These are phyloP conservation scores for Ceuthmochares aereus DNA, from an alignment of 2,113 vertebrate species.

Conservation along the genomic window DNA sequence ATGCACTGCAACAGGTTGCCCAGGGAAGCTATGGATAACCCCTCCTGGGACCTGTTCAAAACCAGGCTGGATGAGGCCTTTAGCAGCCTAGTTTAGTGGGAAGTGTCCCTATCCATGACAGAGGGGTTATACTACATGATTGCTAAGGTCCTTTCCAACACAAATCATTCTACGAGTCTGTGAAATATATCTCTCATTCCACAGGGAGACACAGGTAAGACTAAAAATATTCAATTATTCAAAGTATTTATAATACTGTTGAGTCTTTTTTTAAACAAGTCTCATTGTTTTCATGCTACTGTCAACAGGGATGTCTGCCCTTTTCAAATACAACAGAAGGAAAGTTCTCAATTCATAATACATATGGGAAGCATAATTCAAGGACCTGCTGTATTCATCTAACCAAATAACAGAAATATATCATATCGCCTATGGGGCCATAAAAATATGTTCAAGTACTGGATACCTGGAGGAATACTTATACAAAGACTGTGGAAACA, in stretches of 20 bases:
- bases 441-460: background rate
- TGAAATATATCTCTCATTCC: background rate
- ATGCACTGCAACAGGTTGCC: too few species aligned
- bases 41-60: too few species aligned
- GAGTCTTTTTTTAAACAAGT: background rate
- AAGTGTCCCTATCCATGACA: too few species aligned
- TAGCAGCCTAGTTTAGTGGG: too few species aligned
- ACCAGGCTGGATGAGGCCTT: too few species aligned
- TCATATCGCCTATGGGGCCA: background rate
- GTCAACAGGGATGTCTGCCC: background rate
- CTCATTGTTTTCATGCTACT: background rate
- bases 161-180: too few species aligned
- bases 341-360: background rate
- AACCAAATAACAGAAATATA: constrained; percentile 6
- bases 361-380: background rate
- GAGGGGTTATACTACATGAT: too few species aligned
- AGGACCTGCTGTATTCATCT: background rate
- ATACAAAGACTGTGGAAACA: background rate
- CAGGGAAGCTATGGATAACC: too few species aligned
- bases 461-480: constrained; percentile 1
- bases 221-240: background rate
- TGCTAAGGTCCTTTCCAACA: too few species aligned
- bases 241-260: background rate
- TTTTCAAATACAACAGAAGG: background rate
- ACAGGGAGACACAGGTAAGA: background rate